Percentiles rank a stretch among this genome's conserved stretches.
These are phyloP conservation scores for Hydrolagus affinis DNA, from an alignment of 2,113 vertebrate species.

Conservation along the genomic window DNA sequence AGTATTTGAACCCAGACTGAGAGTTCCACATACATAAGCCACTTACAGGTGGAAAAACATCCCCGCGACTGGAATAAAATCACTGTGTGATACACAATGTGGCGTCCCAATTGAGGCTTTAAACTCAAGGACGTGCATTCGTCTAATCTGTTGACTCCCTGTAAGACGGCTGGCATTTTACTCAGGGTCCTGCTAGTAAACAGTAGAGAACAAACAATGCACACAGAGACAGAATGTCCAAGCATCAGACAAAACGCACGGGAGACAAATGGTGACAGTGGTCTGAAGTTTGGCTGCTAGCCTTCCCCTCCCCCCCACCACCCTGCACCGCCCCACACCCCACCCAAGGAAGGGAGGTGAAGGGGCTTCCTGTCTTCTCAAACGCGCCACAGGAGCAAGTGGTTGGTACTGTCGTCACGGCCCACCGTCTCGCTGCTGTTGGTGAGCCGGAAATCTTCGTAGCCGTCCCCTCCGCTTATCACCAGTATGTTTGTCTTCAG, in stretches of 20 bases:
- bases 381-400: constrained; percentile 87
- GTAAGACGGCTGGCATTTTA: constrained; percentile 7
- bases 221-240: constrained; percentile 29
- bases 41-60: too few relatives aligned
- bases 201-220: constrained; percentile 28
- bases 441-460: constrained; percentile 90
- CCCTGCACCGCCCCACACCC: too few relatives aligned
- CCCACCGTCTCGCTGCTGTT: constrained; percentile 89
- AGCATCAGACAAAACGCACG: constrained; percentile 28
- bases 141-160: background rate
- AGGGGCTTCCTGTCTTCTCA: constrained; percentile 48
- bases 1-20: too few relatives aligned
- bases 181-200: constrained; percentile 17
- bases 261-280: constrained; percentile 5
- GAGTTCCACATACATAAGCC: background rate
- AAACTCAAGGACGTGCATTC: background rate
- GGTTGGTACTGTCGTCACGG: constrained; percentile 93
- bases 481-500: constrained; percentile 78
- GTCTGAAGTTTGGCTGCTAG: background rate
- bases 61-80: too few relatives aligned
- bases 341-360: background rate
- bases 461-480: constrained; percentile 90
- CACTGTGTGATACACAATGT: constrained; percentile 15
- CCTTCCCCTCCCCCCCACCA: background rate
- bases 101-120: background rate